Conservation (phyloP, 2,888 invertebrate genomes). For the Allophyes oxyacanthae region DNA sequence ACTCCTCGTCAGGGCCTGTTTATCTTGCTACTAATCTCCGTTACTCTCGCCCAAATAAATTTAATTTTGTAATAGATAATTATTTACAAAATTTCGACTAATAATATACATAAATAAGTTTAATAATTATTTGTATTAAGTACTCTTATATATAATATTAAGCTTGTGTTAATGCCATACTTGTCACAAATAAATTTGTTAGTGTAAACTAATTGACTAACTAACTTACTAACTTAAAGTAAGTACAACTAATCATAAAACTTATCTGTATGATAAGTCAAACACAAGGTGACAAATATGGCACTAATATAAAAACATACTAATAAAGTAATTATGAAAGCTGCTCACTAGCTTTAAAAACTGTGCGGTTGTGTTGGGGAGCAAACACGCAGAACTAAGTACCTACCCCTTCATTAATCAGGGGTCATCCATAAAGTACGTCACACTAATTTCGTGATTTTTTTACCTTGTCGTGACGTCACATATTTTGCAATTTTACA, state of each 20-base stretch:
- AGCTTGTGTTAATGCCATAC: constrained; percentile 16
- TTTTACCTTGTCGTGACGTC: no score
- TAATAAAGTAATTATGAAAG: constrained; percentile 14
- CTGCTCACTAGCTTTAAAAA: constrained; percentile 23
- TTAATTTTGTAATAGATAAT: constrained; percentile 31
- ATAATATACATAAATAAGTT: constrained; percentile 37
- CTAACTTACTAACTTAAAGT: no score
- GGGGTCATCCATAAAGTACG: no score
- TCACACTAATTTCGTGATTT: no score
- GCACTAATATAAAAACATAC: constrained; percentile 12
- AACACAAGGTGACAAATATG: constrained; percentile 13
- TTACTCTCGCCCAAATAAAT: constrained; percentile 12
- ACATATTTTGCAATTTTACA: no score
- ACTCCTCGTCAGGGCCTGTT: no score
- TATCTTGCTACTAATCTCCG: constrained; percentile 1
- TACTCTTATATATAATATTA: constrained; percentile 13
- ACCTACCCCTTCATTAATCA: background rate
- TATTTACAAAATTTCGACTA: constrained; percentile 45
- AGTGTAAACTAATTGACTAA: background rate
- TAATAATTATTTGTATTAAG: constrained; percentile 21
- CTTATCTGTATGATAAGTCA: no score
- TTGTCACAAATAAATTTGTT: constrained; percentile 19
- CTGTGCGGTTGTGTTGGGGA: constrained; percentile 11
- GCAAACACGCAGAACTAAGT: constrained; percentile 2
- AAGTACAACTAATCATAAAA: no score